Evolutionary conservation across 2,113 vertebrate species (phyloP), one percentile per base, ranked within the genome.

Genomic region (Tetrax tetrax): DNA sequence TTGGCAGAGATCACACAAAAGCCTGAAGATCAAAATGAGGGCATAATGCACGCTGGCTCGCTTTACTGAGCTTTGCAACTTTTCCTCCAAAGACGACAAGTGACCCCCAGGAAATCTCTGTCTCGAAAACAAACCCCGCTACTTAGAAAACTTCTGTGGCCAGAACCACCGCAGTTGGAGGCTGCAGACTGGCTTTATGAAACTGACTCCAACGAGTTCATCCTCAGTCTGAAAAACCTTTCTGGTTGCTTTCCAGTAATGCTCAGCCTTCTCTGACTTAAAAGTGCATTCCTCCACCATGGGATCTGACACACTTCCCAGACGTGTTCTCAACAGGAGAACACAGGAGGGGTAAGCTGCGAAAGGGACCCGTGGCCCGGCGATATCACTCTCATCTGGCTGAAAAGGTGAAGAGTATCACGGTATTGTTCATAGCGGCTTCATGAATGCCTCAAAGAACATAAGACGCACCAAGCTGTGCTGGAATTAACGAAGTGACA

Each of bases 31-130:
- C 69, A 78, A 92, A 87, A 84, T 31, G 7, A 68, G 2, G 7
- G 60, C 25, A 51, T 33, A 75, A 82, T 0, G 3, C 60, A 64
- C 0, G 0, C 83, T 60, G 69, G 47, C 27, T 75, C 1, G 0
- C 75, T 84, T 63, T 76, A 93, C 87, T 93, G 60, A 87, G 89
- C 72, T 89, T 91, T 74, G 74, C 43, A 84, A 56, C 38, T 92
- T 87, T 48, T 78, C 37, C 20, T 92, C 86, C 72, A 63, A 83
- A 83, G 33, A 51, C 1, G 5, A 53, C 1, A 1, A 78, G 47
- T 27, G 33, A 71, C 51, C 10, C 47, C 12, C 19, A 51, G 69
- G 72, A 94, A 87, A 60, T 75, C 68, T 83, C 23, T 14, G 50
- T 41, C 68, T 94, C 87, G 50, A 70, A 63, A 95, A 87, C 56